A percentile compares a stretch with the other conserved stretches of the same genome.
phyloP scores from a whole-genome alignment of 2,797 vertebrate species.

The Megaceryle alcyon region DNA sequence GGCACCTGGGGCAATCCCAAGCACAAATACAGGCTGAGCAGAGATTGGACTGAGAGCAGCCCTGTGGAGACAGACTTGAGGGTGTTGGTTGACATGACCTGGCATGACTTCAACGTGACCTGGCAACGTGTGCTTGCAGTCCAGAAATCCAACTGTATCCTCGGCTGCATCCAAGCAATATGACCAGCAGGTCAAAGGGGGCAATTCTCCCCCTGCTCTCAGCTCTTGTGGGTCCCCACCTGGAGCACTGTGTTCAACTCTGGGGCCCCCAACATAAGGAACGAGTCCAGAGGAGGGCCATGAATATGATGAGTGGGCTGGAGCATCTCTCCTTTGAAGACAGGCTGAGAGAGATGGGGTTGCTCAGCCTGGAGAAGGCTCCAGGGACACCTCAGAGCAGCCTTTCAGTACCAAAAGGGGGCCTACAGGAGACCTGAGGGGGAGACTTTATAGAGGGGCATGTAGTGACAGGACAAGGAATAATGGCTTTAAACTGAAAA shows the following conservation, averaged over 20 bases:
- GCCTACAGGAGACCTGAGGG: background rate
- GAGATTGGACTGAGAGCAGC: background rate
- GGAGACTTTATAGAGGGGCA: background rate
- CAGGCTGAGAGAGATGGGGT: background rate
- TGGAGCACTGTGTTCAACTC: background rate
- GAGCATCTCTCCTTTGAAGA: background rate
- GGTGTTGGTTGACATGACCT: no score
- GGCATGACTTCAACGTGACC: no score
- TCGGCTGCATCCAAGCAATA: background rate
- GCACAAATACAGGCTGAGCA: background rate
- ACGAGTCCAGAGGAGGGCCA: background rate
- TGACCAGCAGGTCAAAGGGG: background rate
- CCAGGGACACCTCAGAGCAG: background rate
- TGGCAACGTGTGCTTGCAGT: background rate
- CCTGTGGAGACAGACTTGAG: background rate
- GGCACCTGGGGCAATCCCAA: background rate
- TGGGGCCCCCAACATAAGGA: background rate
- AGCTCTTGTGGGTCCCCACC: background rate
- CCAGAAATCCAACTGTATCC: background rate
- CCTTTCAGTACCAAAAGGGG: background rate
- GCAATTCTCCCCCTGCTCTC: background rate
- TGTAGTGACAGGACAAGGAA: background rate
- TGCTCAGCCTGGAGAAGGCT: background rate
- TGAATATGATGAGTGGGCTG: background rate
- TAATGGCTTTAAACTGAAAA: background rate